Evolutionary conservation across 2,797 vertebrate genomes (phyloP).

Genomic region (Microctenopoma steveboyesi): DNA sequence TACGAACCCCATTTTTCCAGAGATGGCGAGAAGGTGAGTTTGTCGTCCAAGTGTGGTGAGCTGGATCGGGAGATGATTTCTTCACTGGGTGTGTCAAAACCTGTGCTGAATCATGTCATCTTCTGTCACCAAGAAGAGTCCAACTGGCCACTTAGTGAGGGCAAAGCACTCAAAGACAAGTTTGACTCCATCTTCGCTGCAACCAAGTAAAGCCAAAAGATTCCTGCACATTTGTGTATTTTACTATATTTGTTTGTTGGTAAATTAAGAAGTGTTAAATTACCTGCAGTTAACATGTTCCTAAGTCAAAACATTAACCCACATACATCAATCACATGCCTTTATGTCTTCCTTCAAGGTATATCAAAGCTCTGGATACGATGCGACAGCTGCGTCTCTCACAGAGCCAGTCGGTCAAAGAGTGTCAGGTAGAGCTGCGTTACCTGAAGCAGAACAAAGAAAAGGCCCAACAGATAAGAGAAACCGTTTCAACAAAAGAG

Average conservation of each 20-base stretch:
- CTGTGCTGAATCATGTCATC: constrained; percentile 95
- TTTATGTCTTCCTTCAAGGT: constrained; percentile 77
- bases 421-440: constrained; percentile 91
- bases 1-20: constrained; percentile 61
- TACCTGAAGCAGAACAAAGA: constrained; percentile 97
- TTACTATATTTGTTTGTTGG: neutral
- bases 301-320: neutral
- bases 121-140: constrained; percentile 99
- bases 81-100: constrained; percentile 92
- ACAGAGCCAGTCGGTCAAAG: constrained; percentile 85
- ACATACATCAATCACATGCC: rapidly evolving
- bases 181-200: constrained; percentile 99
- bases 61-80: constrained; percentile 96
- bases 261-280: neutral
- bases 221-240: neutral
- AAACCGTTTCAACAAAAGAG: constrained; percentile 87
- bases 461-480: constrained; percentile 91
- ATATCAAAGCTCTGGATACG: constrained; percentile 96
- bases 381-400: constrained; percentile 90
- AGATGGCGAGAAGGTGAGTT: constrained; percentile 89
- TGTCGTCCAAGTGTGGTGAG: constrained; percentile 96
- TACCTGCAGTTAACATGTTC: neutral
- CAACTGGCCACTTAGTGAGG: constrained; percentile 97
- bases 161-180: constrained; percentile 95
- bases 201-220: constrained; percentile 87